Evolutionary conservation across 30 jellyfish, hydroid and myxozoan genomes (phyloP).

Genomic region (Chrysaora quinquecirrha): DNA sequence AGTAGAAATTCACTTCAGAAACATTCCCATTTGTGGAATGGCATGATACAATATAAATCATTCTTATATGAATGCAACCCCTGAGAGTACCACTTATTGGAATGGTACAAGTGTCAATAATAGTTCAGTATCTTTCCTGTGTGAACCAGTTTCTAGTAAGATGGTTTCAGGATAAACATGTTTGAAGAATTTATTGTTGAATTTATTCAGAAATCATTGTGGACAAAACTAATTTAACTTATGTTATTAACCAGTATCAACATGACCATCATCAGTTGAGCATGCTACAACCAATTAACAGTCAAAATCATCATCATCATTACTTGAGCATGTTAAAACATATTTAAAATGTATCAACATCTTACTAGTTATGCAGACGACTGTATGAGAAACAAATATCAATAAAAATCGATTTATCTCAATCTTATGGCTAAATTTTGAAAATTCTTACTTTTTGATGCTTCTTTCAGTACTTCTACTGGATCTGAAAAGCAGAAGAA

Average conservation of each 20-base stretch:
- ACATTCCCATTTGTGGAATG: too few species aligned
- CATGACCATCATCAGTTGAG: too few species aligned
- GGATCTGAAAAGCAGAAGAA: slow-evolving; percentile 70
- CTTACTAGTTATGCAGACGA: background rate
- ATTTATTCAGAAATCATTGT: background rate
- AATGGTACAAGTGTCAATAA: background rate
- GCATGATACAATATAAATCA: too few species aligned
- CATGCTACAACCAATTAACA: too few species aligned
- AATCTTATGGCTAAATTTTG: background rate
- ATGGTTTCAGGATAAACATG: background rate
- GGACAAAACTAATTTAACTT: too few species aligned
- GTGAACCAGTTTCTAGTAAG: background rate
- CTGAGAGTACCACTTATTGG: too few species aligned
- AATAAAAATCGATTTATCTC: background rate
- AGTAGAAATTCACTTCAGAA: too few species aligned
- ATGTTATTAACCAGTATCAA: too few species aligned
- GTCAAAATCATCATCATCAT: background rate
- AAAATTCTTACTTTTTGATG: slow-evolving; percentile 82
- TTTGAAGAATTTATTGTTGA: background rate
- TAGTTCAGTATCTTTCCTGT: background rate
- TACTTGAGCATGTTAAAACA: background rate
- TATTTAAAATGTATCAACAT: background rate
- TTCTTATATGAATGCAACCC: too few species aligned
- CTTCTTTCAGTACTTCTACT: slow-evolving; percentile 82
- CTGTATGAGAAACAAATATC: background rate